A percentile compares a stretch with the other conserved stretches of the same genome.
phyloP scores from a whole-genome alignment of 2,888 invertebrate genomes.

The Leucania comma region DNA sequence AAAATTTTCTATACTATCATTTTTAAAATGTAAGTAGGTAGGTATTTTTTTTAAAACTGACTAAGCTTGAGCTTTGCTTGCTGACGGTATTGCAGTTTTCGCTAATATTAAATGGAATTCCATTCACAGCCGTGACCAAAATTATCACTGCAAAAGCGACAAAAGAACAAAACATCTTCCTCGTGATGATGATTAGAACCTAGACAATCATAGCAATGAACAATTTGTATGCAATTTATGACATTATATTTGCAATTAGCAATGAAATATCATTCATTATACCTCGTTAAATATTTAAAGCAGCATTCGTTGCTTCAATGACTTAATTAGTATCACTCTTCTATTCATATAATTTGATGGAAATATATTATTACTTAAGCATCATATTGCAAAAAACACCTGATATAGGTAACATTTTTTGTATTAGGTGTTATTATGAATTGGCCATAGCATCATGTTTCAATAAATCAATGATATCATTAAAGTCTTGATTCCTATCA shows the following conservation, averaged over 20 bases:
- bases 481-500: constrained; percentile 12
- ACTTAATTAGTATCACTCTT: constrained; percentile 71
- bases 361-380: constrained; percentile 35
- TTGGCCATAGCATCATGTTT: neutral
- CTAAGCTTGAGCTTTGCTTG: constrained; percentile 49
- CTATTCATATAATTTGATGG: constrained; percentile 39
- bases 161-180: constrained; percentile 68
- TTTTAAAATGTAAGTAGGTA: too few relatives aligned
- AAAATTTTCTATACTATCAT: too few relatives aligned
- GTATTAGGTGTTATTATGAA: constrained; percentile 1
- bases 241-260: constrained; percentile 80
- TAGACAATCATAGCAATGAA: constrained; percentile 82
- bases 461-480: constrained; percentile 7
- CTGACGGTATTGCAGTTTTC: constrained; percentile 61
- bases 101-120: constrained; percentile 73
- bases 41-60: too few relatives aligned
- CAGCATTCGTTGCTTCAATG: constrained; percentile 76
- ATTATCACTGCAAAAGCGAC: constrained; percentile 62
- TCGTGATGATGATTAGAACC: constrained; percentile 68
- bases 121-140: constrained; percentile 73
- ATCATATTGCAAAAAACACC: constrained; percentile 29
- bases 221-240: constrained; percentile 87
- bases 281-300: constrained; percentile 88
- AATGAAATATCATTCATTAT: constrained; percentile 86
- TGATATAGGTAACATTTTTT: constrained; percentile 5